A percentile compares a stretch with the other conserved stretches of the same genome.
Conservation (phyloP, 1,140 invertebrate species). For the Archegozetes longisetosus region DNA sequence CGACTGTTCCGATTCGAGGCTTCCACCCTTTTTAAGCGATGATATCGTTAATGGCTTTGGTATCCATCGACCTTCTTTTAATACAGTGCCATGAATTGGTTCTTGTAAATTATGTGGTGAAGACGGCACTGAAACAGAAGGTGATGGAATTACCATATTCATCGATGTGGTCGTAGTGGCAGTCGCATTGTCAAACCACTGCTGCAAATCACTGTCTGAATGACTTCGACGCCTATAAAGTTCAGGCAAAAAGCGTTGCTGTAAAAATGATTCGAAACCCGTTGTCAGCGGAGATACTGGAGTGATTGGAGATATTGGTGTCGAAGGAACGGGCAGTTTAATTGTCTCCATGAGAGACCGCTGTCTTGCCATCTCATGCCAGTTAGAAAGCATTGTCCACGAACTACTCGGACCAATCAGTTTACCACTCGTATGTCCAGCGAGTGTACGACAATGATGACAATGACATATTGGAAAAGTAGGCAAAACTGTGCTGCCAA, state of each 20-base stretch:
- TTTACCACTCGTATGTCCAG: too few species aligned
- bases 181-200: neutral
- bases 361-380: constrained; percentile 25
- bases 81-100: constrained; percentile 16
- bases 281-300: constrained; percentile 20
- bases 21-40: constrained; percentile 20
- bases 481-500: too few species aligned
- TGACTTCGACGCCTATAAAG: constrained; percentile 47
- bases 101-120: neutral
- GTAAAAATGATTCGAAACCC: constrained; percentile 29
- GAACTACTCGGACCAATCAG: too few species aligned
- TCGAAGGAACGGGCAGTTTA: constrained; percentile 29
- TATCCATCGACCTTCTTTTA: constrained; percentile 23
- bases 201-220: constrained; percentile 48
- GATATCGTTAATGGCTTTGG: constrained; percentile 31
- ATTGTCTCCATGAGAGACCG: constrained; percentile 37
- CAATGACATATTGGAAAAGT: too few species aligned
- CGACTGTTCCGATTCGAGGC: constrained; percentile 23
- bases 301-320: constrained; percentile 26
- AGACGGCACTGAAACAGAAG: neutral
- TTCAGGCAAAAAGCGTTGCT: too few species aligned
- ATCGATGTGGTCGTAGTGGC: constrained; percentile 32
- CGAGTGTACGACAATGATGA: too few species aligned
- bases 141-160: constrained; percentile 17
- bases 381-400: too few species aligned